phyloP scores from a whole-genome alignment of 1,140 invertebrate species.

The Lethocerus indicus region DNA sequence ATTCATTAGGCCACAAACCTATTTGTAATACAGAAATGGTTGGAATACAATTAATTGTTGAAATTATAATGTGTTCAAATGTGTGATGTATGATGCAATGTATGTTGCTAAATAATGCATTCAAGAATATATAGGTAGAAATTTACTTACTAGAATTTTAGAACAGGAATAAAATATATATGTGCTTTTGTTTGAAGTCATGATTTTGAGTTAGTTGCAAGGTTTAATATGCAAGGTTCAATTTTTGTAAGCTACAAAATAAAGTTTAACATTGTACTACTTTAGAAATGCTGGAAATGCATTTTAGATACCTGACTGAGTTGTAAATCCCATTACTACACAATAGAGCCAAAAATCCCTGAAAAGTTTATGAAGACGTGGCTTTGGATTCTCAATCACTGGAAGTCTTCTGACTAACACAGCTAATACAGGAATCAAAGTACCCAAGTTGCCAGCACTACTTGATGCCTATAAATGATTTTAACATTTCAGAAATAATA shows the following conservation, averaged over 20 bases:
- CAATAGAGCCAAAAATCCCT: slow-evolving; percentile 99
- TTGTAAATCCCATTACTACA: slow-evolving; percentile 96
- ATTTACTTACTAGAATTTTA: slow-evolving; percentile 8
- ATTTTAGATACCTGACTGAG: slow-evolving; percentile 52
- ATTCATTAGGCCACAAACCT: slow-evolving; percentile 88
- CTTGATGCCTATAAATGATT: slow-evolving; percentile 61
- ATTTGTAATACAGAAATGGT: no score
- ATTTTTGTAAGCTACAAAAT: no score
- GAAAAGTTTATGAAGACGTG: slow-evolving; percentile 90
- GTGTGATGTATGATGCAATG: not conserved
- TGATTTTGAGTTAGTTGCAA: no score
- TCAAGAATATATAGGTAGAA: not conserved
- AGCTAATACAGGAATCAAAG: slow-evolving; percentile 92
- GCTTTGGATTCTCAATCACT: slow-evolving; percentile 77
- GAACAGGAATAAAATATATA: slow-evolving; percentile 19
- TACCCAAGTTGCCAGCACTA: slow-evolving; percentile 90
- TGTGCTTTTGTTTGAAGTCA: not conserved
- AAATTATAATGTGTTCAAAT: not conserved
- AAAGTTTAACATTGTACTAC: no score
- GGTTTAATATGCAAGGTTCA: no score
- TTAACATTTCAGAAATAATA: no score
- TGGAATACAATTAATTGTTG: no score
- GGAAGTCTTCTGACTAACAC: slow-evolving; percentile 72
- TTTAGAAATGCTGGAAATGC: no score
- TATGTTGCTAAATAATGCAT: not conserved